These are phyloP conservation scores for Athalia cordata DNA, from an alignment of 2,888 invertebrate species.

Conservation along the genomic window DNA sequence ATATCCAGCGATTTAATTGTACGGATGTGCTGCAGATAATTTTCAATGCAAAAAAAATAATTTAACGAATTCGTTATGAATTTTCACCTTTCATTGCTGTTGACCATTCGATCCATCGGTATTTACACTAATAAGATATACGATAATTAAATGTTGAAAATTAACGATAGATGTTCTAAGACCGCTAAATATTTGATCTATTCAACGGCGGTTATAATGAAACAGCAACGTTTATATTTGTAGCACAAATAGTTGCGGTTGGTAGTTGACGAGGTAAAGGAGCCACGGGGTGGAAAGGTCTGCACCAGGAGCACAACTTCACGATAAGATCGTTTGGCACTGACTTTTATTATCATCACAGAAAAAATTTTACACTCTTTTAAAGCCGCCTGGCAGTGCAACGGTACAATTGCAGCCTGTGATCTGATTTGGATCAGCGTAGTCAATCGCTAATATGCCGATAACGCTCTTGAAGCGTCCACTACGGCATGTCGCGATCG, in stretches of 20 bases:
- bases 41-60: neutral
- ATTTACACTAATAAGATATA: neutral
- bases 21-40: too few relatives aligned
- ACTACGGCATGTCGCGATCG: constrained; percentile 39
- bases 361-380: constrained; percentile 17
- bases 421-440: constrained; percentile 33
- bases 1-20: too few relatives aligned
- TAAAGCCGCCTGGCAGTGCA: constrained; percentile 4
- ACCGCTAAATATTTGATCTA: neutral
- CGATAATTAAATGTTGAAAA: neutral
- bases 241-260: constrained; percentile 18
- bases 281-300: constrained; percentile 5
- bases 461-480: constrained; percentile 36
- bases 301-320: constrained; percentile 4
- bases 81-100: constrained; percentile 34
- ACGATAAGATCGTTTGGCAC: constrained; percentile 21
- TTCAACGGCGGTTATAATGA: neutral
- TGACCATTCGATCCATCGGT: constrained; percentile 28
- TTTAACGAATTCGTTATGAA: neutral
- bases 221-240: constrained; percentile 20
- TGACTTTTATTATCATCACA: constrained; percentile 33
- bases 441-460: constrained; percentile 40
- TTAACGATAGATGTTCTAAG: neutral
- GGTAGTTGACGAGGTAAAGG: neutral
- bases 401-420: too few relatives aligned